Evolutionary conservation across 2,797 vertebrate genomes (phyloP).

Genomic region (Bradypodion ventrale): DNA sequence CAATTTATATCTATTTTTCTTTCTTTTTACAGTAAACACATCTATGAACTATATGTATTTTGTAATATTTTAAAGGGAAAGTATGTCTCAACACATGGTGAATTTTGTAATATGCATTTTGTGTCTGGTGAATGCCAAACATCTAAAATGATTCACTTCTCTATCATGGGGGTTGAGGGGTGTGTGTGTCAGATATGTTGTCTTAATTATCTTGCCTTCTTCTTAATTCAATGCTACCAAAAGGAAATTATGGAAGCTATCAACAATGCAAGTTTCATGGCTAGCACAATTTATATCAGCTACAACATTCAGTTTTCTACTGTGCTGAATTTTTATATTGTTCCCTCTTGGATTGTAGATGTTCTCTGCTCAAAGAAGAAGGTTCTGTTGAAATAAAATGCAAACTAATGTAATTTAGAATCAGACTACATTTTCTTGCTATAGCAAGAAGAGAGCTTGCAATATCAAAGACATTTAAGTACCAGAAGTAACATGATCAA

Average conservation of each 20-base stretch:
- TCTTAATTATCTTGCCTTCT: neutral
- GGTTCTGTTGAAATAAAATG: neutral
- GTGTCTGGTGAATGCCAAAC: neutral
- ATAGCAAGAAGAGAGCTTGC: conserved; percentile 40
- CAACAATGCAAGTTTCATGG: neutral
- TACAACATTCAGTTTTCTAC: neutral
- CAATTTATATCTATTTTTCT: neutral
- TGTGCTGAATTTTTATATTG: neutral
- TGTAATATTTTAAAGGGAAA: neutral
- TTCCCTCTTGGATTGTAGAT: neutral
- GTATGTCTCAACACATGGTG: neutral
- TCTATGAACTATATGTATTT: neutral
- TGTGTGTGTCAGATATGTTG: neutral
- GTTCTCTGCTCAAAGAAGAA: neutral
- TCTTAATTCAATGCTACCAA: neutral
- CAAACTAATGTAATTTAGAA: conserved; percentile 40
- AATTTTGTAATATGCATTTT: neutral
- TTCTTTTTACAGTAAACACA: neutral
- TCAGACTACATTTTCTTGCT: conserved; percentile 33
- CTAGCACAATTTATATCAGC: neutral
- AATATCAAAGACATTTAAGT: conserved; percentile 43
- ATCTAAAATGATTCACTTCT: neutral
- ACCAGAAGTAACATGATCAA: neutral
- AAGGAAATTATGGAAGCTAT: neutral
- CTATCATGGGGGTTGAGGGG: neutral